Evolutionary conservation across 2,888 invertebrate genomes (phyloP).

Genomic region (Dicycla oo): DNA sequence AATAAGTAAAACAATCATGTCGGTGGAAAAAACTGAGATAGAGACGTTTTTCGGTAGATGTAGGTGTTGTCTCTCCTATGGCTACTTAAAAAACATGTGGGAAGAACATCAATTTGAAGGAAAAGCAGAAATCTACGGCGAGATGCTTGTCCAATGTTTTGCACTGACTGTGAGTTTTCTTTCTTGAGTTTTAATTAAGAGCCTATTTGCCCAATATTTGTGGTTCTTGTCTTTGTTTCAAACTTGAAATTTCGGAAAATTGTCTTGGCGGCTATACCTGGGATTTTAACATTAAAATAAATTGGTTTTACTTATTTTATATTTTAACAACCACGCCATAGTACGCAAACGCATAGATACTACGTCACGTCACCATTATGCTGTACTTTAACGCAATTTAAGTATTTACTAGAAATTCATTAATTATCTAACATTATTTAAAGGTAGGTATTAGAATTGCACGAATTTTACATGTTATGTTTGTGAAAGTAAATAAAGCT

Average conservation of each 20-base stretch:
- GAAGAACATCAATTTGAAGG: slow-evolving; percentile 67
- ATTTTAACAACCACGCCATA: slow-evolving; percentile 1
- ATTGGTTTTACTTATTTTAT: not conserved
- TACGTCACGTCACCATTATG: slow-evolving; percentile 3
- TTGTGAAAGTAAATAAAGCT: not conserved
- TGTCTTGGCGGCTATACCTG: slow-evolving; percentile 1
- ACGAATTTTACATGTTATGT: no score
- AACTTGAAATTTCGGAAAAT: slow-evolving; percentile 23
- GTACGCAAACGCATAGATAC: not conserved
- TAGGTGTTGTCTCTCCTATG: slow-evolving; percentile 79
- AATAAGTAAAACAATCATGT: slow-evolving; percentile 43
- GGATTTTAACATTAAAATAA: not conserved
- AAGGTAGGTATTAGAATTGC: not conserved
- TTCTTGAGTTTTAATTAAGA: slow-evolving; percentile 42
- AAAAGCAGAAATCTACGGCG: slow-evolving; percentile 75
- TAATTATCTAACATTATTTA: not conserved
- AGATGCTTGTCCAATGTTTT: slow-evolving; percentile 81
- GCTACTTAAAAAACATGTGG: slow-evolving; percentile 79
- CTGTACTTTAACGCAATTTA: not conserved
- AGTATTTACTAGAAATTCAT: not conserved
- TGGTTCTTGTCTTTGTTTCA: slow-evolving; percentile 51
- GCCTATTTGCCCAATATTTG: slow-evolving; percentile 55
- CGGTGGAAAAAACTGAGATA: slow-evolving; percentile 58
- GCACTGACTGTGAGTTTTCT: slow-evolving; percentile 73
- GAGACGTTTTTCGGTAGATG: slow-evolving; percentile 74